Evolutionary conservation across 2,797 vertebrate genomes (phyloP).

Genomic region (Chlorospingus flavigularis): DNA sequence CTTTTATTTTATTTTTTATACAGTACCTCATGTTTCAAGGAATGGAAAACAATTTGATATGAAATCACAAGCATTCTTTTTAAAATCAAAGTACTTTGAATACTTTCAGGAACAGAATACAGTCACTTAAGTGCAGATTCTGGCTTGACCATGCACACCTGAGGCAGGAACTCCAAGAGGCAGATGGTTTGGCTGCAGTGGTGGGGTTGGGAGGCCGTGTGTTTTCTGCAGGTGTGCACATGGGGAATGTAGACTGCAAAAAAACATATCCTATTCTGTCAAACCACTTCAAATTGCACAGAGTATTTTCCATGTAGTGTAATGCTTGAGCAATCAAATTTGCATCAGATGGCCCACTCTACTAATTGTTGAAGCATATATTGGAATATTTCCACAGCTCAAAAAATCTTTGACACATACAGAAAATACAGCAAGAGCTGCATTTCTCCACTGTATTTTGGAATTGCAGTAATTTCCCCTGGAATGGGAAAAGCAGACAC

Average conservation of each 20-base stretch:
- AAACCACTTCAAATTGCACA: background rate
- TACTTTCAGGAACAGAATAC: background rate
- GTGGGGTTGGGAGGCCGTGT: accelerated
- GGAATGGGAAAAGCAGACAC: background rate
- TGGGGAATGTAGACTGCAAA: background rate
- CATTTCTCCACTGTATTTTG: background rate
- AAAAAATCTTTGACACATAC: background rate
- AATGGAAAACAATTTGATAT: background rate
- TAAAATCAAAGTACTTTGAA: background rate
- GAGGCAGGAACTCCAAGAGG: background rate
- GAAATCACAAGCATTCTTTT: background rate
- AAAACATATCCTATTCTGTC: background rate
- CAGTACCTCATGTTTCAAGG: background rate
- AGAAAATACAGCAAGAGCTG: background rate
- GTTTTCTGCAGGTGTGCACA: background rate
- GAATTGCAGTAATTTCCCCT: background rate
- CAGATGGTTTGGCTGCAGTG: background rate
- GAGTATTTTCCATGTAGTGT: background rate
- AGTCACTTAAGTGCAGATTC: background rate
- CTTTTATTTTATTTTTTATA: background rate
- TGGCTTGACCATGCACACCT: background rate
- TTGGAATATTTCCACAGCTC: background rate
- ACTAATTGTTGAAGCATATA: background rate
- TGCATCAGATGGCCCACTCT: background rate
- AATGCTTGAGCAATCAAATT: background rate